Conservation (phyloP, 2,888 invertebrate genomes). For the Beris morrisii region DNA sequence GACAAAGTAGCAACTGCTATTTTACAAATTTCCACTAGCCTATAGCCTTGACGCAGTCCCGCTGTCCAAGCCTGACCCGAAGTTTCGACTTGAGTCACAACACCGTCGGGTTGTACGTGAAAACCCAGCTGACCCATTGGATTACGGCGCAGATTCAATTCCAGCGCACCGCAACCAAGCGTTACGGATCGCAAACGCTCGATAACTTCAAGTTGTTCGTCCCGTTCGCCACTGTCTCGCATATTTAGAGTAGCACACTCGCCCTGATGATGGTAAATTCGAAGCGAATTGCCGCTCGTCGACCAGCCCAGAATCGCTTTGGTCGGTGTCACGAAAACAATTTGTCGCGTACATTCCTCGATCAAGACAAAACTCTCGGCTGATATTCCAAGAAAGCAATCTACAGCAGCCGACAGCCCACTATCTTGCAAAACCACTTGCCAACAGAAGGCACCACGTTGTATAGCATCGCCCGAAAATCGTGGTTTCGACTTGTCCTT, state of each 20-base stretch:
- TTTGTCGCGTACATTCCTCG: slow-evolving; percentile 78
- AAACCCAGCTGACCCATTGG: slow-evolving; percentile 83
- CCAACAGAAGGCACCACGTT: slow-evolving; percentile 80
- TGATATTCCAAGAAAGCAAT: slow-evolving; percentile 84
- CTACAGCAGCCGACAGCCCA: slow-evolving; percentile 65
- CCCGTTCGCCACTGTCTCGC: slow-evolving; percentile 68
- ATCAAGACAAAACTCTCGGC: slow-evolving; percentile 84
- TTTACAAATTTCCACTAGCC: slow-evolving; percentile 89
- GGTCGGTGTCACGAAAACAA: slow-evolving; percentile 84
- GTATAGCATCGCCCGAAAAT: slow-evolving; percentile 71
- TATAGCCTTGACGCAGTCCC: slow-evolving; percentile 85
- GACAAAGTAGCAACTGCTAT: slow-evolving; percentile 86
- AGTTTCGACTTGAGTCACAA: slow-evolving; percentile 72
- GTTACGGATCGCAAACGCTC: slow-evolving; percentile 81
- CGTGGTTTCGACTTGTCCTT: slow-evolving; percentile 75
- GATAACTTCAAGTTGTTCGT: slow-evolving; percentile 74
- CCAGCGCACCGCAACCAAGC: slow-evolving; percentile 73
- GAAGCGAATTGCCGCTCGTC: slow-evolving; percentile 64
- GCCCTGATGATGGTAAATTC: slow-evolving; percentile 90
- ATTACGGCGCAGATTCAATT: slow-evolving; percentile 79
- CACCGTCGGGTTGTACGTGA: slow-evolving; percentile 89
- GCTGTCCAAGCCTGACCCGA: slow-evolving; percentile 63
- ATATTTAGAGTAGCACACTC: slow-evolving; percentile 85
- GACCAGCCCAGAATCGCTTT: slow-evolving; percentile 71
- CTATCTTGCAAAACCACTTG: slow-evolving; percentile 75